These are phyloP conservation scores for Lasius platythorax DNA, from an alignment of 2,888 invertebrate genomes.

Conservation along the genomic window DNA sequence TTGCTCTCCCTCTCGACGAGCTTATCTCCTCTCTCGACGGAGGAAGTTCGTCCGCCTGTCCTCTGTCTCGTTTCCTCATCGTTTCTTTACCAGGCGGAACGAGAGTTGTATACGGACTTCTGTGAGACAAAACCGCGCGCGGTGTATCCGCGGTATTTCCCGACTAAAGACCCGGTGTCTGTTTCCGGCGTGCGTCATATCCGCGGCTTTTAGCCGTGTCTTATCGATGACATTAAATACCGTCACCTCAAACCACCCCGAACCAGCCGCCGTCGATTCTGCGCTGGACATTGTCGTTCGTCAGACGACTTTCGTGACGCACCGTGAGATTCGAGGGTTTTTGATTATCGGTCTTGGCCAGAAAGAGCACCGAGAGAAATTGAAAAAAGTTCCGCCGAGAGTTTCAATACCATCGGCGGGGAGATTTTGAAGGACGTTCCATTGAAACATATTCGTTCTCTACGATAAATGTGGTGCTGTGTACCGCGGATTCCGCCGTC, in stretches of 20 bases:
- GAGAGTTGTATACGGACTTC: constrained; percentile 61
- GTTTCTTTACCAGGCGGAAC: constrained; percentile 74
- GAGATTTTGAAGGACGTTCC: constrained; percentile 13
- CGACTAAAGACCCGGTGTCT: constrained; percentile 59
- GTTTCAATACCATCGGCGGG: not conserved
- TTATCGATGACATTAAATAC: constrained; percentile 52
- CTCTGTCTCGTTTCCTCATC: constrained; percentile 77
- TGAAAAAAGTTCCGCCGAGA: constrained; percentile 1
- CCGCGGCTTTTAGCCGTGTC: constrained; percentile 22
- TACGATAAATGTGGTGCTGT: not conserved
- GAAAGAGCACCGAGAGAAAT: not conserved
- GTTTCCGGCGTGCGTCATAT: constrained; percentile 67
- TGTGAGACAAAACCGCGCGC: constrained; percentile 69
- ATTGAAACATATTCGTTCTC: constrained; percentile 12
- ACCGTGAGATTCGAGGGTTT: not conserved
- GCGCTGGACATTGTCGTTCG: constrained; percentile 32
- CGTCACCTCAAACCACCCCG: not conserved
- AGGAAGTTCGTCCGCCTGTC: constrained; percentile 47
- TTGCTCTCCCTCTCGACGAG: constrained; percentile 30
- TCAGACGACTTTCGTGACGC: constrained; percentile 9
- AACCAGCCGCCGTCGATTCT: constrained; percentile 10
- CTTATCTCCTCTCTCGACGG: constrained; percentile 62
- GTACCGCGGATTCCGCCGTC: not conserved
- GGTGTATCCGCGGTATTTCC: constrained; percentile 68
- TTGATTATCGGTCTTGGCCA: constrained; percentile 42